A percentile compares a stretch with the other conserved stretches of the same genome.
These are phyloP conservation scores for Aulostomus chinensis DNA, from an alignment of 2,797 vertebrate species.

Conservation along the genomic window DNA sequence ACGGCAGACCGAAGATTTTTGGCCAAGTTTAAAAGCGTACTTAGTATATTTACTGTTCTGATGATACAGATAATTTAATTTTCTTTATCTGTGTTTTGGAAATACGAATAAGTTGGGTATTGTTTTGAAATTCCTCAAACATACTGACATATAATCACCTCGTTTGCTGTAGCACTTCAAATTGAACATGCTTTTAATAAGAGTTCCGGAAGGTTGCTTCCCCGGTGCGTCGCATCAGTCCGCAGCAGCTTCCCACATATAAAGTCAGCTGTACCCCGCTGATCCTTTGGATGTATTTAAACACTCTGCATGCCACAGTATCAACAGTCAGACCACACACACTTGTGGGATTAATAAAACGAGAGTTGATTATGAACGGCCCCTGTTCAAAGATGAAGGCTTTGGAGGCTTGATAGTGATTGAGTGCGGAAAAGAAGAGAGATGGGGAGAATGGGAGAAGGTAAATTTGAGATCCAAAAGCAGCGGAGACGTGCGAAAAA, in stretches of 20 bases:
- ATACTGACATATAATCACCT: neutral
- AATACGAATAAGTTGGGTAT: too few species aligned
- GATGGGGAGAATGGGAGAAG: constrained; percentile 6
- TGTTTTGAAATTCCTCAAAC: too few species aligned
- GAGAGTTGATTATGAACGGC: constrained; percentile 38
- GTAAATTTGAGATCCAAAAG: constrained; percentile 1
- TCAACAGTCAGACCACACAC: constrained; percentile 64
- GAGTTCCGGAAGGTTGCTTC: constrained; percentile 34
- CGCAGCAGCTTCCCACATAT: constrained; percentile 25
- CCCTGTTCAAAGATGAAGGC: constrained; percentile 41
- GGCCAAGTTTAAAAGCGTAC: too few species aligned
- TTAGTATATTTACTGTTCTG: too few species aligned
- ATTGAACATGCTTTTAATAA: constrained; percentile 50
- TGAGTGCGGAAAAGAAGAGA: constrained; percentile 17
- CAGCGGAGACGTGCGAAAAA: neutral
- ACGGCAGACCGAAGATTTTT: too few species aligned
- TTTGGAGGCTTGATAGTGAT: constrained; percentile 19
- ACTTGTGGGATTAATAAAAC: constrained; percentile 59
- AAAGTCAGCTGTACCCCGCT: constrained; percentile 43
- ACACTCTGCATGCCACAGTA: constrained; percentile 34
- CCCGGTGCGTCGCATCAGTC: constrained; percentile 44
- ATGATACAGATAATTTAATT: neutral
- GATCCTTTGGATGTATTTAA: constrained; percentile 47
- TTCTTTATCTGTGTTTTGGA: constrained; percentile 33
- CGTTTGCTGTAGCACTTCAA: constrained; percentile 12